These are phyloP conservation scores for Oconnorella tubifera DNA, from an alignment of 2,888 invertebrate species.

Conservation along the genomic window DNA sequence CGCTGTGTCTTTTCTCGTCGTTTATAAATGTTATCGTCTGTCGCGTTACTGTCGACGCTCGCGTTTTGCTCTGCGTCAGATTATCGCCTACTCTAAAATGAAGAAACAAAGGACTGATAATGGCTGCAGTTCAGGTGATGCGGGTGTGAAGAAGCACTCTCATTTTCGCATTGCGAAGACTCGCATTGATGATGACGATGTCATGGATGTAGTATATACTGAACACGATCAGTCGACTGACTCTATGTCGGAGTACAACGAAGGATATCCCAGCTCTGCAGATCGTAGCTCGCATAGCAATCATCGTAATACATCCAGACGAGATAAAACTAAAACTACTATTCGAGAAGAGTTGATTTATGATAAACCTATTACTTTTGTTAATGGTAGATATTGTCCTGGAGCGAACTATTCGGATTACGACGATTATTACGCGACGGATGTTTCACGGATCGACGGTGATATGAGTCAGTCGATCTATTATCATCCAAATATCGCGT, in stretches of 20 bases:
- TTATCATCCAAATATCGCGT: too few relatives aligned
- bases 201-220: too few relatives aligned
- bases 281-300: background rate
- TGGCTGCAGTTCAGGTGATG: too few relatives aligned
- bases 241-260: background rate
- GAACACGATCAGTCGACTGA: background rate
- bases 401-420: background rate
- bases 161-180: background rate
- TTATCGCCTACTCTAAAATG: conserved; percentile 9
- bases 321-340: background rate
- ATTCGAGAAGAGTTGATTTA: background rate
- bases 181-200: background rate
- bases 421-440: background rate
- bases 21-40: conserved; percentile 10
- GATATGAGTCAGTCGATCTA: too few relatives aligned
- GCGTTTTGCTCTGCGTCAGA: conserved; percentile 4
- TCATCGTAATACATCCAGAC: background rate
- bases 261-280: background rate
- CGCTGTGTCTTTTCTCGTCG: conserved; percentile 12
- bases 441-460: too few relatives aligned
- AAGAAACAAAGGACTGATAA: background rate
- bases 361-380: background rate
- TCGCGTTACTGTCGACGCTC: conserved; percentile 2
- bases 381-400: background rate
- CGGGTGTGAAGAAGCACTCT: too few relatives aligned